phyloP scores from a whole-genome alignment of 2,113 vertebrate genomes.

The Apaloderma vittatum region DNA sequence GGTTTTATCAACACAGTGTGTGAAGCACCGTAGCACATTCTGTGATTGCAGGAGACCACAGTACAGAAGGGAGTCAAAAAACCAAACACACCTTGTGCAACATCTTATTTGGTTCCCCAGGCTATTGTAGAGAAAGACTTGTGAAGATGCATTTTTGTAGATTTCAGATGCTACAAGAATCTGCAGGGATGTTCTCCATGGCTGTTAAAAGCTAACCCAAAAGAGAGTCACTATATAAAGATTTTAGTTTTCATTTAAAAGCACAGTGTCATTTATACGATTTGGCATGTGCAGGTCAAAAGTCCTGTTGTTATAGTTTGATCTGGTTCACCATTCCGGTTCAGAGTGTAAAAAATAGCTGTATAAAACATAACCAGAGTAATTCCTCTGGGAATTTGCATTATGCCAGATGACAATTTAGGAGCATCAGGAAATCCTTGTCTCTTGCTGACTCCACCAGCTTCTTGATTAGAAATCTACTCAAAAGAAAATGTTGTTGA shows the following conservation, averaged over 20 bases:
- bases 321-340: neutral
- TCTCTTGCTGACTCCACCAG: neutral
- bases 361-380: neutral
- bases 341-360: neutral
- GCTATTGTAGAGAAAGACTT: neutral
- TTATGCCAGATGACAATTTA: neutral
- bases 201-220: neutral
- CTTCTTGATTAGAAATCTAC: neutral
- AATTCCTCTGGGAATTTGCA: neutral
- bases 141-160: neutral
- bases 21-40: neutral
- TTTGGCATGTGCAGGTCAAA: neutral
- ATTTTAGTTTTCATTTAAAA: neutral
- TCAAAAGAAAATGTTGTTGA: neutral
- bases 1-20: neutral
- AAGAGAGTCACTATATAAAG: neutral
- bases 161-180: neutral
- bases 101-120: neutral
- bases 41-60: neutral
- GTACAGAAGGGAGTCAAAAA: neutral
- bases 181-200: neutral
- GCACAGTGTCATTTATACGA: fast-evolving
- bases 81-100: neutral
- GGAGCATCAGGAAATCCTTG: neutral
- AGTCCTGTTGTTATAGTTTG: neutral